Base-by-base conservation (phyloP, 2,113 vertebrate genomes). In the Melierax canorus region DNA sequence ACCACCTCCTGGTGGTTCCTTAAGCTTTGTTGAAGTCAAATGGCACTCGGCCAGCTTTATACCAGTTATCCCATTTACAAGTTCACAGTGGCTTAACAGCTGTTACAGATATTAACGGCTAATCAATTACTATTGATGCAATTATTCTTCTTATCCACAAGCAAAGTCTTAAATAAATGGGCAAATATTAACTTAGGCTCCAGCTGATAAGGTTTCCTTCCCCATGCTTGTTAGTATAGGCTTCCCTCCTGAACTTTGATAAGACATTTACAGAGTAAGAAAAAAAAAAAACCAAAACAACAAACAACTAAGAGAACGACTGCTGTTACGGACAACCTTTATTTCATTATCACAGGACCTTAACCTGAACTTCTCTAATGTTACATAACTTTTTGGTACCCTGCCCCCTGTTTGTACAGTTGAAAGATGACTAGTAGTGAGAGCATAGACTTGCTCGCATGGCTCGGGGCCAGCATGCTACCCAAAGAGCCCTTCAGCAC, bases 111-210 rank as follows among this genome's bases (percentile, higher is more conserved):
- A 94, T 88, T 81, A 87, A 94, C 45, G 56, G 68, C 36, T 43
- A 86, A 96, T 91, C 55, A 90, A 85, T 71, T 45, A 48, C 38
- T 73, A 30, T 45, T 43, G 36, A 78, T 48, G 73, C 39, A 91
- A 83, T 91, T 81, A 58, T 94, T 72, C 56, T 88, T 77, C 39
- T 59, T 55, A 66, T 88, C 51, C 77, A 93, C 73, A 86, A 67
- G 22, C 88, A 75, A 88, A 77, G 38, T 51, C 72, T 93, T 86
- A 89, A 97, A 88, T 92, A 94, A 97, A 94, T 30, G 38, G 72
- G 79, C 50, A 98, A 95, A 92, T 68, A 96, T 95, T 96, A 97
- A 97, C 86, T 97, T 72, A 82, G 90, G 62, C 77, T 94, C 64
- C 73, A 90, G 55, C 10, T 97, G 85, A 97, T 94, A 94, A 94